Conservation (phyloP, 2,888 invertebrate species). For the Gasteruption jaculator region DNA sequence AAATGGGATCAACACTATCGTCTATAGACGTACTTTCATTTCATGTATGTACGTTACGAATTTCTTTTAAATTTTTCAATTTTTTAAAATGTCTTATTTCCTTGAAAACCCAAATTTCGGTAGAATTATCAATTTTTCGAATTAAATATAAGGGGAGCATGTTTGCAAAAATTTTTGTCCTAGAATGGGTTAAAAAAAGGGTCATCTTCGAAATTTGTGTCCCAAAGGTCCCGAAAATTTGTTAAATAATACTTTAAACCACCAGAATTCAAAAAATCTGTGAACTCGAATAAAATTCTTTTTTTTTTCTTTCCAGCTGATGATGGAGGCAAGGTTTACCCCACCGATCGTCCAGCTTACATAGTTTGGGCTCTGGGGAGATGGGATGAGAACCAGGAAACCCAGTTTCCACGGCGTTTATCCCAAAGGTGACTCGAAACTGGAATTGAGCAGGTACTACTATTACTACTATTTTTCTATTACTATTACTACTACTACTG, state of each 20-base stretch:
- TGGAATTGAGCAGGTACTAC: slow-evolving; percentile 67
- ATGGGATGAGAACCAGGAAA: slow-evolving; percentile 69
- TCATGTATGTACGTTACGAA: slow-evolving; percentile 73
- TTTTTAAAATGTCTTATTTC: too few relatives aligned
- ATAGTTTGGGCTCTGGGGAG: slow-evolving; percentile 83
- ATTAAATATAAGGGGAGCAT: too few relatives aligned
- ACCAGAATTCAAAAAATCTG: background rate
- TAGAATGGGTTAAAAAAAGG: too few relatives aligned
- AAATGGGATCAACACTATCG: slow-evolving; percentile 74
- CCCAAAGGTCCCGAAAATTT: too few relatives aligned
- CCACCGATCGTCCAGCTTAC: slow-evolving; percentile 59
- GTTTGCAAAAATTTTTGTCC: too few relatives aligned
- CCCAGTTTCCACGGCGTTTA: slow-evolving; percentile 81
- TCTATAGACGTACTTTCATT: slow-evolving; percentile 71
- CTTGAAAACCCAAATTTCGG: too few relatives aligned
- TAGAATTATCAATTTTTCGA: too few relatives aligned
- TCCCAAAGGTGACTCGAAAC: slow-evolving; percentile 65
- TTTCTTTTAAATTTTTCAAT: too few relatives aligned
- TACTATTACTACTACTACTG: too few relatives aligned
- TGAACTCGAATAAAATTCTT: background rate
- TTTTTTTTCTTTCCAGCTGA: slow-evolving; percentile 59
- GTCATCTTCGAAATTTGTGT: too few relatives aligned
- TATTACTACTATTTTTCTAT: too few relatives aligned
- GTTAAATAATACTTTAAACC: too few relatives aligned
- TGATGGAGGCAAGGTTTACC: slow-evolving; percentile 70